Evolutionary conservation across 2,888 invertebrate species (phyloP), one percentile per base, ranked within the genome.

Genomic region (Platypus cylindrus): DNA sequence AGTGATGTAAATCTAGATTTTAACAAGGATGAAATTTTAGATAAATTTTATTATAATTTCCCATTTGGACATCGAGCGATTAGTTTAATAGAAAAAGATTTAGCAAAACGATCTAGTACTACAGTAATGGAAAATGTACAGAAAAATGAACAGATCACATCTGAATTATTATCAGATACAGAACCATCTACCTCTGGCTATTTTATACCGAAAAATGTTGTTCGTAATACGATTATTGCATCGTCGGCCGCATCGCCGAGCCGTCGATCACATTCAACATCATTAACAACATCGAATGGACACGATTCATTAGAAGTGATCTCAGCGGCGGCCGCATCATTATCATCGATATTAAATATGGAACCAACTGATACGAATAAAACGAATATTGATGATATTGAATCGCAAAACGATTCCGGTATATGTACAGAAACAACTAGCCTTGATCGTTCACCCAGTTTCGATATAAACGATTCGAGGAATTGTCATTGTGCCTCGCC

Each of bases 381-480:
- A 44, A 59, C 62, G 43, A 25, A 20, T 14, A 34, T 18, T 8
- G 36, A 36, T 8, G 41, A 48, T 22, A 39, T 55, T 18, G 59
- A 59, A 34, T 62, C 62, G 17, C 67, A 68, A 14, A 64, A 66
- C 7, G 78, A 79, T 54, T 78, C 78, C 0, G 78, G 79, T 1
- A 75, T 79, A 31, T 77, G 78, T 51, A 79, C 79, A 15, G 79
- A 78, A 55, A 79, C 76, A 44, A 78, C 78, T 17, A 78, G 78
- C 48, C 58, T 78, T 50, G 74, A 75, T 54, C 60, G 73, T 50
- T 73, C 73, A 7, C 74, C 75, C 1, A 74, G 71, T 38, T 61
- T 70, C 2, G 73, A 75, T 37, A 58, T 65, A 35, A 63, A 46
- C 36, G 54, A 49, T 9, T 37, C 49, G 11, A 39, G 44, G 24